A percentile compares a stretch with the other conserved stretches of the same genome.
Evolutionary conservation across 2,888 invertebrate genomes (phyloP).

Genomic region (Pristionchus maxplancki): DNA sequence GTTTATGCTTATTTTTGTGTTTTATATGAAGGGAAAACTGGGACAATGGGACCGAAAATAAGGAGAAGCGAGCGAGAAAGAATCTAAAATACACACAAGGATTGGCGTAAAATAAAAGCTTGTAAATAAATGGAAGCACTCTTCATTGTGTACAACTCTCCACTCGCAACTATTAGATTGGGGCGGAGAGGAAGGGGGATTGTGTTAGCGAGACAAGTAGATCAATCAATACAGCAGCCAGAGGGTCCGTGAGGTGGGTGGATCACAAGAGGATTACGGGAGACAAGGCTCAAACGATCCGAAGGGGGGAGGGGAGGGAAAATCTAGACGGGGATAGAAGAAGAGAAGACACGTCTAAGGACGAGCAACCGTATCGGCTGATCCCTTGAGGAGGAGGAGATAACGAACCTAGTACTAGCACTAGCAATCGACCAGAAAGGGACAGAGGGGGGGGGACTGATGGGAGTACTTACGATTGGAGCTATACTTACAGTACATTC

Average conservation of each 20-base stretch:
- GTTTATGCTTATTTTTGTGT: conserved; percentile 49
- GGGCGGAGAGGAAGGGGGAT: conserved; percentile 1
- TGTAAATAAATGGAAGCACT: conserved; percentile 49
- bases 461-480: neutral
- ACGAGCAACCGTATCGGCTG: conserved; percentile 35
- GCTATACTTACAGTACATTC: conserved; percentile 48
- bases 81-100: conserved; percentile 49
- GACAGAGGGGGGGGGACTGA: neutral
- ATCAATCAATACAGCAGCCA: conserved; percentile 43
- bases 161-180: conserved; percentile 29
- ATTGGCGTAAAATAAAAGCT: conserved; percentile 49
- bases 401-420: neutral
- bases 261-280: conserved; percentile 37
- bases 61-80: neutral
- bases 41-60: neutral
- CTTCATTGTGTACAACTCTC: conserved; percentile 48
- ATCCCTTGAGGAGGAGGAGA: neutral
- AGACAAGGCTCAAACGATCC: conserved; percentile 28
- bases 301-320: neutral
- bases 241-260: conserved; percentile 27
- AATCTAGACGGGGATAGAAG: neutral
- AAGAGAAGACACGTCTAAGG: conserved; percentile 10
- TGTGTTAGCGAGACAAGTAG: conserved; percentile 42
- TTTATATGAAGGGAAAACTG: conserved; percentile 34
- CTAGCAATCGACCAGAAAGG: neutral